phyloP scores from a whole-genome alignment of 2,888 invertebrate genomes.

The Agrotis ipsilon region DNA sequence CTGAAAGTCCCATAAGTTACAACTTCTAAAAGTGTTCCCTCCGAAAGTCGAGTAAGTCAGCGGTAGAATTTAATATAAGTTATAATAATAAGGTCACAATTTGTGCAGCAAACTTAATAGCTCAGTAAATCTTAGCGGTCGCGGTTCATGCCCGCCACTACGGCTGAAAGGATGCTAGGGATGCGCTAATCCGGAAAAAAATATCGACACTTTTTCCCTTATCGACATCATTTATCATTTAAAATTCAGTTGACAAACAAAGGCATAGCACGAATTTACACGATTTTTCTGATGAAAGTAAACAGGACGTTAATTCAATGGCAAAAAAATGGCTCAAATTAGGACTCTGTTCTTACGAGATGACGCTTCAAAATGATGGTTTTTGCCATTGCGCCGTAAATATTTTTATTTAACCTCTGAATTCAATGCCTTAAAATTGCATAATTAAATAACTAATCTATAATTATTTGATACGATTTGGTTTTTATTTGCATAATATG shows the following conservation, averaged over 20 bases:
- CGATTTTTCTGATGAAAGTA: too few relatives aligned
- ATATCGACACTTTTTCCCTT: conserved; percentile 46
- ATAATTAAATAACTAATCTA: too few relatives aligned
- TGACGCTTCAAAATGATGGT: neutral
- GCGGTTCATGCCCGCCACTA: conserved; percentile 76
- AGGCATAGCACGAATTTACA: too few relatives aligned
- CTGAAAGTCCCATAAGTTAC: conserved; percentile 26
- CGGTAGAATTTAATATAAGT: conserved; percentile 71
- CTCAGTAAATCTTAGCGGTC: conserved; percentile 83
- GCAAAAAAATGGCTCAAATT: too few relatives aligned
- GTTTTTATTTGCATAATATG: neutral
- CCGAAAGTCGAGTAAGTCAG: conserved; percentile 27
- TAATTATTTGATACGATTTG: neutral
- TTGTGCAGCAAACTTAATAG: conserved; percentile 83
- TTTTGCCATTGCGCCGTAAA: too few relatives aligned
- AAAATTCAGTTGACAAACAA: too few relatives aligned
- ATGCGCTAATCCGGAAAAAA: conserved; percentile 45
- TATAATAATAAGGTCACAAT: conserved; percentile 82
- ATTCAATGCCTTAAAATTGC: too few relatives aligned
- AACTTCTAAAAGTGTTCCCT: conserved; percentile 24
- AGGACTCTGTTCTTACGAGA: neutral
- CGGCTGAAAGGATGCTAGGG: conserved; percentile 73
- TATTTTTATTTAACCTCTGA: too few relatives aligned
- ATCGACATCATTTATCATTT: neutral
- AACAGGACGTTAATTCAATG: too few relatives aligned